phyloP scores from a whole-genome alignment of 1,140 invertebrate species.

The Conus ventricosus region DNA sequence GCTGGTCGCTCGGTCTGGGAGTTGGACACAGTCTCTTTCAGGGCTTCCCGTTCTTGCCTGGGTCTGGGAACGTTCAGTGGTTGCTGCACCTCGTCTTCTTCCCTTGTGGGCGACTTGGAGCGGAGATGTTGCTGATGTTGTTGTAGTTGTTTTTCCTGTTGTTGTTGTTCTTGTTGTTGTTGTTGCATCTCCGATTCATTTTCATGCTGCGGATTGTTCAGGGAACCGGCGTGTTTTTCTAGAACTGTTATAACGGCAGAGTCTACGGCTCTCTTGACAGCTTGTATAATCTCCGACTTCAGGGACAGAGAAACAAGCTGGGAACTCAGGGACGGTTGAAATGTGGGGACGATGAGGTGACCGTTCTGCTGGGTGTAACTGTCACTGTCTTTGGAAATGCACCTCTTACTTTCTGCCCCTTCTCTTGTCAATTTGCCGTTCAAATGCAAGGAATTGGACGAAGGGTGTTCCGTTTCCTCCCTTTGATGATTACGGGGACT shows the following conservation, averaged over 20 bases:
- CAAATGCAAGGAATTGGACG: background rate
- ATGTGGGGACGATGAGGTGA: background rate
- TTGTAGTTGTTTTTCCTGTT: too few relatives aligned
- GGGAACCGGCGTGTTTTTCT: conserved; percentile 74
- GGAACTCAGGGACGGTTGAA: conserved; percentile 79
- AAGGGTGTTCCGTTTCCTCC: conserved; percentile 18
- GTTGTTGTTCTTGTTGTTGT: background rate
- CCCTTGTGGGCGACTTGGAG: background rate
- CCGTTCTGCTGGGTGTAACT: background rate
- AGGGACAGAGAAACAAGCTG: conserved; percentile 91
- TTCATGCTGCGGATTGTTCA: conserved; percentile 38
- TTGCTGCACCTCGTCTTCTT: conserved; percentile 19
- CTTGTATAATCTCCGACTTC: conserved; percentile 91
- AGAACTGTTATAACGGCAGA: conserved; percentile 89
- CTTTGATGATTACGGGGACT: background rate
- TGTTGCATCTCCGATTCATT: conserved; percentile 18
- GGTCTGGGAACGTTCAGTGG: background rate
- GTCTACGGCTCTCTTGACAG: conserved; percentile 83
- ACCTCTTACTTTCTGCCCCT: background rate
- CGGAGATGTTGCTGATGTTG: conserved; percentile 33
- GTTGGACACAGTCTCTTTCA: conserved; percentile 43
- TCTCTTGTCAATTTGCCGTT: background rate
- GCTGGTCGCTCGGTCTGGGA: conserved; percentile 26
- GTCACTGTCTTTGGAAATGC: background rate
- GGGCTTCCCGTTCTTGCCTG: conserved; percentile 24